phyloP scores from a whole-genome alignment of 1,140 invertebrate genomes.

The Aphaenogaster ashmeadi region DNA sequence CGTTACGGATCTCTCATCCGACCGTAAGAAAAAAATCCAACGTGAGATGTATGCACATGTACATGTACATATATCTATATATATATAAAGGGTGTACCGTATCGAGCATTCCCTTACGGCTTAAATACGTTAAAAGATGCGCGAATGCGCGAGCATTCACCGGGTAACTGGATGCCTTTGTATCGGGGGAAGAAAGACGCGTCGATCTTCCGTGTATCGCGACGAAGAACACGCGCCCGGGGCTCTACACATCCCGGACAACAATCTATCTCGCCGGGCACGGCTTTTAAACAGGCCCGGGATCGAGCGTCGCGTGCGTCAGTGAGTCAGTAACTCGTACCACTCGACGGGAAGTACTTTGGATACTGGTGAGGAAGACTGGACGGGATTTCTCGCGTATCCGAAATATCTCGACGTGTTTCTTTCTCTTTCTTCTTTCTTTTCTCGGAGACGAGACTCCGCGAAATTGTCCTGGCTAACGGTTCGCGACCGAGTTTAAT shows the following conservation, averaged over 20 bases:
- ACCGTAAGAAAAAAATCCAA: constrained; percentile 66
- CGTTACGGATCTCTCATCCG: constrained; percentile 71
- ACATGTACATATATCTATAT: neutral
- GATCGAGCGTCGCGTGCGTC: neutral
- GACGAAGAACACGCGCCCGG: neutral
- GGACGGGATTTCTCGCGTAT: constrained; percentile 31
- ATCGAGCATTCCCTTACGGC: neutral
- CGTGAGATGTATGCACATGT: constrained; percentile 35
- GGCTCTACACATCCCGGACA: neutral
- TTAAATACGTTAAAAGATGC: neutral
- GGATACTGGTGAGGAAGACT: constrained; percentile 37
- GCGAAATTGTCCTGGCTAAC: constrained; percentile 5
- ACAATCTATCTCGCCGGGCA: neutral
- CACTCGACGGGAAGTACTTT: constrained; percentile 29
- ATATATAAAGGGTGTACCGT: constrained; percentile 32
- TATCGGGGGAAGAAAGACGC: constrained; percentile 17
- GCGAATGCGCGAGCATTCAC: constrained; percentile 59
- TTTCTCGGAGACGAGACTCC: constrained; percentile 5
- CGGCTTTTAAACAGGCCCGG: neutral
- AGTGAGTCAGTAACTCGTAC: constrained; percentile 17
- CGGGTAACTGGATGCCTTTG: constrained; percentile 61
- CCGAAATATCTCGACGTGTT: constrained; percentile 3
- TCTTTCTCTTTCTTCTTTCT: neutral
- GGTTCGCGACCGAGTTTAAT: constrained; percentile 30
- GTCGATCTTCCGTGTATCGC: neutral